Base-by-base conservation (phyloP, 2,888 invertebrate species). In the Scrobipalpa atriplicella region DNA sequence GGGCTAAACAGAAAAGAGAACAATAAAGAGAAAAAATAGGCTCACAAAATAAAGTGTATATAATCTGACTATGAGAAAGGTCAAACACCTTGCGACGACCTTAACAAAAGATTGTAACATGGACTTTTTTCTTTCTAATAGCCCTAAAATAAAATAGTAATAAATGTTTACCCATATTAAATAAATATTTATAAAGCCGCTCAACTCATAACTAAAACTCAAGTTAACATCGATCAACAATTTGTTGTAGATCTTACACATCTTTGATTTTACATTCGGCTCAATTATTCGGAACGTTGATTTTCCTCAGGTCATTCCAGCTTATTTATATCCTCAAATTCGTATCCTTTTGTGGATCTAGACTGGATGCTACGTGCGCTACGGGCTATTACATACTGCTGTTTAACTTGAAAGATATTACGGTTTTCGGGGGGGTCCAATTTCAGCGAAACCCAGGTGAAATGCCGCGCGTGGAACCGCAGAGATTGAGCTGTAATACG, bases 371-470 rank as follows among this genome's bases (percentile, higher is more conserved):
- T 74, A 73, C 70, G 70, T 73, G 71, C 71, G 66, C 70, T 69
- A 72, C 72, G 69, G 69, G 74, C 73, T 73, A 71, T 73, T 72
- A 70, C 71, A 70, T 70, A 70, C 66, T 73, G 68, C 65, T 75
- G 71, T 78, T 72, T 75, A 76, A 74, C 73, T 74, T 74, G 70
- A 73, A 68, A 69, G 72, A 68, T 73, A 74, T 73, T 73, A 75
- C 66, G 71, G 13, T 68, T 76, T 72, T 70, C 39, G 62, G 62
- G 47, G 13, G 47, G 51, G 62, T 62, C 29, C 62, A 62, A 62
- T 62, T 62, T 47, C 66, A 68, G 65, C 39, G 63, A 63, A 63
- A 67, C 58, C n/a, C 58, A 58, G 58, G 58, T 58, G 38, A 58
- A 58, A 36, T 36, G 58, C 16, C 36, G 38, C 29, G 38, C 3